Conservation (phyloP, 2,113 vertebrate species). For the Myotis lucifugus region DNA sequence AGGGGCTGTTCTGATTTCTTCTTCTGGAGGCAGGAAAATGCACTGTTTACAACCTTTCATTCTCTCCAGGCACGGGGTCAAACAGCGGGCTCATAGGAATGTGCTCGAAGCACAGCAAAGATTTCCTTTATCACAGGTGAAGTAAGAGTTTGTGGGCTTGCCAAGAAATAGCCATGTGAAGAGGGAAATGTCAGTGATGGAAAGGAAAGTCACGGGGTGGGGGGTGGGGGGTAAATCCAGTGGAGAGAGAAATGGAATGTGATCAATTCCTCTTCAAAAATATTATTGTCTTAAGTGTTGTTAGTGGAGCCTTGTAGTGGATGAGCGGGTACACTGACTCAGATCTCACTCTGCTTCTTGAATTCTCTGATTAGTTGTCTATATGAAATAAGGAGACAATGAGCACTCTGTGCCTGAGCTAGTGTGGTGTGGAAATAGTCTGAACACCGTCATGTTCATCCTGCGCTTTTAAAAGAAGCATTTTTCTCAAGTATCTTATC, state of each 20-base stretch:
- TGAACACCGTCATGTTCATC: neutral
- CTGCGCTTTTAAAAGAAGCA: neutral
- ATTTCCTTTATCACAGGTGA: neutral
- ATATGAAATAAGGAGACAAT: neutral
- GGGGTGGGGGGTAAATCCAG: neutral
- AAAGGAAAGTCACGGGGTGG: neutral
- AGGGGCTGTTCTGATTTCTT: neutral
- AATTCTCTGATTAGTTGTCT: neutral
- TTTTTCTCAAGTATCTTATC: neutral
- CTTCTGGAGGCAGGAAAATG: neutral
- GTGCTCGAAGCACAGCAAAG: neutral
- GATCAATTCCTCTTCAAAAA: neutral
- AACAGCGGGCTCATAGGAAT: too few species aligned
- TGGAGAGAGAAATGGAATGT: neutral
- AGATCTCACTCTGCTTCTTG: neutral
- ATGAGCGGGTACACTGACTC: neutral
- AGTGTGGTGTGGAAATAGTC: neutral
- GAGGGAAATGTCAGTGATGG: neutral
- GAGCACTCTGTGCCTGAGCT: neutral
- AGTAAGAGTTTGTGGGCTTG: neutral
- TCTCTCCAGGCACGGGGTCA: neutral
- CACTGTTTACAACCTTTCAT: neutral
- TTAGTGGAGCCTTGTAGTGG: neutral
- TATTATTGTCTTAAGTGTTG: neutral
- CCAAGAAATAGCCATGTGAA: neutral